phyloP scores from a whole-genome alignment of 2,888 invertebrate genomes.

The Dryomyza anilis region DNA sequence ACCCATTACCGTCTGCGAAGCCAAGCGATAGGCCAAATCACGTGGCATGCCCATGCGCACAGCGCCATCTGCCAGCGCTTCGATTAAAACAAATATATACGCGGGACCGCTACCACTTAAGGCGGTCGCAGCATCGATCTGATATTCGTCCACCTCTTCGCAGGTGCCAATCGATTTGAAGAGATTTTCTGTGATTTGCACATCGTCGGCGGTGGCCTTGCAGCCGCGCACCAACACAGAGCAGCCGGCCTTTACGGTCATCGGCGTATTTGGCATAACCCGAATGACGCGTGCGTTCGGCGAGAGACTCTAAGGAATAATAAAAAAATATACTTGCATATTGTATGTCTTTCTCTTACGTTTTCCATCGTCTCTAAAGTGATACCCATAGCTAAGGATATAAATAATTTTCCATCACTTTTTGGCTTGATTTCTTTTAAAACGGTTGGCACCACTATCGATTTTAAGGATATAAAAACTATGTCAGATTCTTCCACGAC shows the following conservation, averaged over 20 bases:
- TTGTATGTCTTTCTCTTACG: slow-evolving; percentile 63
- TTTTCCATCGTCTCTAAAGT: slow-evolving; percentile 78
- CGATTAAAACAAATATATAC: slow-evolving; percentile 90
- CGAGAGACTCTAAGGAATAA: slow-evolving; percentile 67
- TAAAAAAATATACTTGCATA: not conserved
- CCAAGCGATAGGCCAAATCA: slow-evolving; percentile 82
- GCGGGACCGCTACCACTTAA: slow-evolving; percentile 96
- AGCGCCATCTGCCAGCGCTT: slow-evolving; percentile 93
- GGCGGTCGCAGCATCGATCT: slow-evolving; percentile 91
- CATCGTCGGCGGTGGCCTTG: slow-evolving; percentile 64
- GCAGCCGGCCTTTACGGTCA: slow-evolving; percentile 80
- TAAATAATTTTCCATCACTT: slow-evolving; percentile 75
- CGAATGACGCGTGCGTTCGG: slow-evolving; percentile 78
- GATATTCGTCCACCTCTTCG: slow-evolving; percentile 82
- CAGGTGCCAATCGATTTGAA: slow-evolving; percentile 86
- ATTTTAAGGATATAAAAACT: slow-evolving; percentile 90
- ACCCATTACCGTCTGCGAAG: slow-evolving; percentile 90
- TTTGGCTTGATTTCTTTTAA: slow-evolving; percentile 74
- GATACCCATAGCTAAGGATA: slow-evolving; percentile 94
- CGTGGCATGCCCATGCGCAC: slow-evolving; percentile 93
- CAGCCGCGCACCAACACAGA: slow-evolving; percentile 80
- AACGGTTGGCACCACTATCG: slow-evolving; percentile 79
- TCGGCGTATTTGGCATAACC: slow-evolving; percentile 95
- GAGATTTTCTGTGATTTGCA: slow-evolving; percentile 67
- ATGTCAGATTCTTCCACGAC: slow-evolving; percentile 84